Base-by-base conservation (phyloP, 2,888 invertebrate species). In the Coremacera marginata region DNA sequence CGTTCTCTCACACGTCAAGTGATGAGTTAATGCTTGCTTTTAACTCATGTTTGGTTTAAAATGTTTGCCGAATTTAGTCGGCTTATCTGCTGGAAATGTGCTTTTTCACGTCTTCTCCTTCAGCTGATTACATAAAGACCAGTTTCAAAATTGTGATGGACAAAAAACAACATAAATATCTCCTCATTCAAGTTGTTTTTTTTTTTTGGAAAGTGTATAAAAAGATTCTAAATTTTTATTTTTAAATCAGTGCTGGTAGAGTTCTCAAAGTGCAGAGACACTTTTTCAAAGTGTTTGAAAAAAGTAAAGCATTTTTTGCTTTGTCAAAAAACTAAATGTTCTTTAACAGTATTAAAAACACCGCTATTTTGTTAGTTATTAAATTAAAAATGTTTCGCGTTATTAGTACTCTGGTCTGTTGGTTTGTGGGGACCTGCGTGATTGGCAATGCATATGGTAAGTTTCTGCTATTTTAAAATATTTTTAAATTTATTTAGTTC, bases 221-320 rank as follows among this genome's bases (percentile, higher is more conserved):
- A 75, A 57, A 68, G 19, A 9, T 75, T 31, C 27, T 11, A 16
- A 16, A 52, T 16, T 16, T 7, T 4, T 5, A 34, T 25, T 68
- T 75, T 19, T 5, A 31, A 14, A 4, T 75, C 51, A 75, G 75
- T 75, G 68, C 62, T 70, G 60, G 62, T 60, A 70, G 68, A 75
- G 75, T 60, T 44, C 62, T 51, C 31, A 60, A 67, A 63, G 60
- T 34, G 75, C 57, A 75, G 65, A 11, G 52, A 19, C 52, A 52
- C n/a, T 25, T 11, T 5, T 5, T 27, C 2, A 27, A 62, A 27
- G 27, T 19, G 27, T 63, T 31, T 1, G 63, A n/a, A 14, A n/a
- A 14, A 19, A 27, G 60, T 14, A 60, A 60, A 31, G 27, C 19
- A 63, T 8, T 19, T 22, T 60, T 60, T 19, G 19, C 27, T 60